These are phyloP conservation scores for Hyla sarda DNA, from an alignment of 2,113 vertebrate genomes.

Conservation along the genomic window DNA sequence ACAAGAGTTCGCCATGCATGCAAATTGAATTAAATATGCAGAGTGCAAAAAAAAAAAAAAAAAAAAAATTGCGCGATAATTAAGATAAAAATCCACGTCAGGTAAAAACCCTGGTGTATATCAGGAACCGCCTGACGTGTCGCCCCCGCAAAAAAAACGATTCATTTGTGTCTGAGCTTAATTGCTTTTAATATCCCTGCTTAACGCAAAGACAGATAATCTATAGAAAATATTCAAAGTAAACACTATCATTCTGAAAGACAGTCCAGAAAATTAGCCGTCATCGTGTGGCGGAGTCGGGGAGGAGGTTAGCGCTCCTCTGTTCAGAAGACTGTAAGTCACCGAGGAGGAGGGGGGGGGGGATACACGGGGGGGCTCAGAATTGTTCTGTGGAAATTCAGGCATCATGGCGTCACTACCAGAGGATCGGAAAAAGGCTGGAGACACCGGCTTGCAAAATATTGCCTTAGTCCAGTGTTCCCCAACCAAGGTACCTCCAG, in stretches of 20 bases:
- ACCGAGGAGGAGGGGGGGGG: background rate
- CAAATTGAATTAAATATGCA: constrained; percentile 90
- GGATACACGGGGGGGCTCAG: too few species aligned
- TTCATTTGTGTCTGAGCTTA: constrained; percentile 73
- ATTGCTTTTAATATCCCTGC: constrained; percentile 67
- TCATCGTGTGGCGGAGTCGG: background rate
- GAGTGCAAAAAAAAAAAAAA: constrained; percentile 84
- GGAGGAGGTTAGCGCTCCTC: background rate
- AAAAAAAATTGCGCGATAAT: constrained; percentile 86
- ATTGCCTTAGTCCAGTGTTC: too few species aligned
- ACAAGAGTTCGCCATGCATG: constrained; percentile 87
- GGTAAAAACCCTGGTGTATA: constrained; percentile 79
- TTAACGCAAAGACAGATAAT: constrained; percentile 62
- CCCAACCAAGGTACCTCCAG: too few species aligned
- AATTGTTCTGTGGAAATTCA: too few species aligned
- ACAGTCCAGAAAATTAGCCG: constrained; percentile 16
- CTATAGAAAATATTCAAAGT: constrained; percentile 61
- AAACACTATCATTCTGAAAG: constrained; percentile 26
- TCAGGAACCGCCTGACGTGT: constrained; percentile 77
- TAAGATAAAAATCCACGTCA: constrained; percentile 88
- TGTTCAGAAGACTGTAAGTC: background rate
- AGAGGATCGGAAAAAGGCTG: too few species aligned
- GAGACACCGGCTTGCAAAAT: too few species aligned
- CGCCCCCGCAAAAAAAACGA: constrained; percentile 70
- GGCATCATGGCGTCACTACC: too few species aligned